Evolutionary conservation across 2,797 vertebrate genomes (phyloP), one percentile per base, ranked within the genome.

Genomic region (Falco cherrug): DNA sequence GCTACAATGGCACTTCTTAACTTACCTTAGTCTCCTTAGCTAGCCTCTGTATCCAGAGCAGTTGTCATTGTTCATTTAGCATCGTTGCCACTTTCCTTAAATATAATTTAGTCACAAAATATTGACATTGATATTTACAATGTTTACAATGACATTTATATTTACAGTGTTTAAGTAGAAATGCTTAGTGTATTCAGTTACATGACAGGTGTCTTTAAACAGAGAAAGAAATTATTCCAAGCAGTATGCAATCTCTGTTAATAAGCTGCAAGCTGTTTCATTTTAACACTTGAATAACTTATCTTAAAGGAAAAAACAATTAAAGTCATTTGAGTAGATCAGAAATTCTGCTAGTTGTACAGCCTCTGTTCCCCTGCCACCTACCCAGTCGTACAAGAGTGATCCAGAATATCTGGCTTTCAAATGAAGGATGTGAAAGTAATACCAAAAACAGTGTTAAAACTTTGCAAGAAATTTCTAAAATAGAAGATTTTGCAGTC

Each of bases 341-440:
- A 73, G 59, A 91, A 91, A 76, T 84, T 95, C 79, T 90, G 56
- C 69, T 51, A 18, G 59, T 81, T 85, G 35, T 69, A 54, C 35
- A 60, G 28, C 83, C 57, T 60, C 41, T 67, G 33, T 74, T 93
- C 61, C 57, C 83, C 47, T 90, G 93, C 83, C 74, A 73, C 67
- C 51, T 81, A 48, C 48, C 69, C 61, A 29, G 57, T 69, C 1
- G 0, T 77, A 85, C 65, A 80, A 84, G 50, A 94, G 53, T 59
- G 69, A 93, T 79, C 63, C 63, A 48, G 70, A 83, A 18, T 74
- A 84, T 80, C 75, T 77, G 56, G 68, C 53, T 93, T 96, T 74
- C 83, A 90, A 86, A 84, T 91, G 63, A 95, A 67, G n/a, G 37
- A 70, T 86, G 43, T 90, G 82, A 91, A 96, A 84, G 26, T 81